Base-by-base conservation (phyloP, 1,140 invertebrate species). In the Philotrypesis tridentata region DNA sequence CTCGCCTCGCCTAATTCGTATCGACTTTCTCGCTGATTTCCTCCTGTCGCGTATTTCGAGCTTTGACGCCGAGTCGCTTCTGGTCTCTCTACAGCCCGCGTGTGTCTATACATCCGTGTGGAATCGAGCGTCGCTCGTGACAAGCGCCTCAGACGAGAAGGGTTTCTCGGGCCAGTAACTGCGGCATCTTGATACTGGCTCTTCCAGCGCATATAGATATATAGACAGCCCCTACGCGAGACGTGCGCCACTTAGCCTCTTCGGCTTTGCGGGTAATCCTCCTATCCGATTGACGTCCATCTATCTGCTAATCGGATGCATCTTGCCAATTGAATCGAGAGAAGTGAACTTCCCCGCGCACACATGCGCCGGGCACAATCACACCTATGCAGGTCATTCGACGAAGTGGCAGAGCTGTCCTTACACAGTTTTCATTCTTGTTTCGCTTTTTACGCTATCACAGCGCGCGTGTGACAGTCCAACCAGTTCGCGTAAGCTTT, bases 231-330 rank as follows among this genome's bases (percentile, higher is more conserved):
- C 17, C 63, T 65, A 55, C 76, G 23, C 31, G 77, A 79, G n/a
- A 79, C 48, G 48, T n/a, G 60, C 48, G 27, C 68, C 68, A 71
- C 55, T 79, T 79, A 72, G 14, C 37, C 55, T 55, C 21, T 14
- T 55, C 48, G 48, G 48, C 21, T 55, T 3, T 37, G 48, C 48
- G n/a, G 7, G 21, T 74, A 74, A 73, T 74, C 71, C 71, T n/a
- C 43, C 33, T n/a, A 1, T 60, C 55, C 55, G 61, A 67, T 37
- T n/a, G 71, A 68, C 79, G 60, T 80, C 79, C 79, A 80, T 80
- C 74, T 80, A 74, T 68, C 71, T 31, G 73, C 43, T 81, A 76
- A 81, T 81, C 73, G 72, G 75, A 81, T 81, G 80, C 63, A 81
- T 37, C 80, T 76, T 76, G 80, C 63, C 80, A 81, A 81, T 81